phyloP scores from a whole-genome alignment of 2,797 vertebrate genomes.

The Vultur gryphus region DNA sequence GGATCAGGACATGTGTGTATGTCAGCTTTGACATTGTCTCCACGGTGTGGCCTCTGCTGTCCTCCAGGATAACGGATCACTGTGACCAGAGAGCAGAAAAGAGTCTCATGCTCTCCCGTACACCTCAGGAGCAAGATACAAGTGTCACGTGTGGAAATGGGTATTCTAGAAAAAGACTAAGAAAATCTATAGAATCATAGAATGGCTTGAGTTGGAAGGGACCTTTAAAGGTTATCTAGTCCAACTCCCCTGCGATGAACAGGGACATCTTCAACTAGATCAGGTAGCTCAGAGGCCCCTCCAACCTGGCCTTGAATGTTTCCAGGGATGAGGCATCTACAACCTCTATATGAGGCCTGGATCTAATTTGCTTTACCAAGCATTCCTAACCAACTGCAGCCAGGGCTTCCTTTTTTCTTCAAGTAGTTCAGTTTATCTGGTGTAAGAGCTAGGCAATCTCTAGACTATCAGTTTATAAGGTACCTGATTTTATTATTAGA shows the following conservation, averaged over 20 bases:
- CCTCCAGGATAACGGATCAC: background rate
- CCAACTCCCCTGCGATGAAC: background rate
- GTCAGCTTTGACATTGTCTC: background rate
- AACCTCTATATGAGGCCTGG: background rate
- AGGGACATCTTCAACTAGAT: background rate
- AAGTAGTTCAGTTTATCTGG: background rate
- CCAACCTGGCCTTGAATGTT: background rate
- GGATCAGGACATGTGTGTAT: background rate
- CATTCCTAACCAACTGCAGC: background rate
- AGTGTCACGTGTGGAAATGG: background rate
- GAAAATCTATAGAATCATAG: background rate
- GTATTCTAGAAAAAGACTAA: background rate
- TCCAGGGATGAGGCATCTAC: too few species aligned
- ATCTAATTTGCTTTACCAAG: background rate
- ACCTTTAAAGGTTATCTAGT: background rate
- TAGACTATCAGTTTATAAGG: background rate
- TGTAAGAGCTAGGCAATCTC: background rate
- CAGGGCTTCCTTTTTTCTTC: background rate
- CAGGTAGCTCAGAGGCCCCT: background rate
- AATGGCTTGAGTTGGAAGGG: background rate
- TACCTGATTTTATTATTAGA: background rate
- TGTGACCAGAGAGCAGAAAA: background rate
- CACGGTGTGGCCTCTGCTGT: background rate
- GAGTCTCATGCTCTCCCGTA: background rate
- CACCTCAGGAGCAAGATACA: background rate